These are phyloP conservation scores for Epinephelus fuscoguttatus DNA, from an alignment of 2,113 vertebrate genomes.

Conservation along the genomic window DNA sequence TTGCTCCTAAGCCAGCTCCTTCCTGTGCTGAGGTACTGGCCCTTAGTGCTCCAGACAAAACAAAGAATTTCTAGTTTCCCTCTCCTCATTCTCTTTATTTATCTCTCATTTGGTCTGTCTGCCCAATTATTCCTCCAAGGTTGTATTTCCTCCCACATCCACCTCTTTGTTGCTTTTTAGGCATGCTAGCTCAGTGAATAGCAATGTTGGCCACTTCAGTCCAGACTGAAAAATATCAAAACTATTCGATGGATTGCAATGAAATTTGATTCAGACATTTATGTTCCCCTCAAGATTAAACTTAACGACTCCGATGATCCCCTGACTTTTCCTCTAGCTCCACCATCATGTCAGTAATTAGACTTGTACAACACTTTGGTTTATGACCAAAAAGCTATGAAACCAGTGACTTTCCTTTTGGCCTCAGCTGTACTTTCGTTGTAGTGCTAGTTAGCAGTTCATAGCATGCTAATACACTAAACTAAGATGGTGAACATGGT, in stretches of 20 bases:
- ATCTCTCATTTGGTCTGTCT: no score
- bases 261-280: neutral
- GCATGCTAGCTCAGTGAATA: no score
- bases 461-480: neutral
- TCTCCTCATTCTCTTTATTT: no score
- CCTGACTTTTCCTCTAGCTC: neutral
- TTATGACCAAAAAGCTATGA: neutral
- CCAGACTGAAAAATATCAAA: neutral
- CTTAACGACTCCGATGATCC: neutral
- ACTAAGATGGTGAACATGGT: neutral
- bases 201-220: no score
- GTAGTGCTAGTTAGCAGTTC: neutral
- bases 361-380: neutral
- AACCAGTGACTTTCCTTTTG: neutral
- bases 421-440: neutral
- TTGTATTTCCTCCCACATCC: no score
- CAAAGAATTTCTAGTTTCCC: neutral
- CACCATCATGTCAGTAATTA: neutral
- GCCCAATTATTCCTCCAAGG: no score
- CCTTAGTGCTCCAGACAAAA: slow-evolving; percentile 5
- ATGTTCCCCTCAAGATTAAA: neutral
- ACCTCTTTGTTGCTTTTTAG: no score
- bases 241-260: neutral
- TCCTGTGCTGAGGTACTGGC: slow-evolving; percentile 37
- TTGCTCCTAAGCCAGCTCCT: slow-evolving; percentile 25